A percentile compares a stretch with the other conserved stretches of the same genome.
These are phyloP conservation scores for Chauna torquata DNA, from an alignment of 2,113 vertebrate species.

Conservation along the genomic window DNA sequence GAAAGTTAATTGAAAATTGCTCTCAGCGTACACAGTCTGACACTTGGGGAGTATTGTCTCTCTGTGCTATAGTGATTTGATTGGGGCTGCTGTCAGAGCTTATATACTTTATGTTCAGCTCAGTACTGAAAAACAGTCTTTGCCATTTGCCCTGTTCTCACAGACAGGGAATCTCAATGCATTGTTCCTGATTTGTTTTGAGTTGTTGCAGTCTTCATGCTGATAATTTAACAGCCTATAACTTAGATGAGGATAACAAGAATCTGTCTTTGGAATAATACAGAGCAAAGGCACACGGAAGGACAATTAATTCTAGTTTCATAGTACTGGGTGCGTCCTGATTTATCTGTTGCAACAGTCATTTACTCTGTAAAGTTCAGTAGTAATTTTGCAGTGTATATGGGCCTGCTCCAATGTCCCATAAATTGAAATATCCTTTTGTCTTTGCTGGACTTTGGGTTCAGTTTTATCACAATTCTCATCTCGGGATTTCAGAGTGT, in stretches of 20 bases:
- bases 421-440: not conserved
- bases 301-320: slow-evolving; percentile 15
- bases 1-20: slow-evolving; percentile 41
- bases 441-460: not conserved
- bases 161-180: not conserved
- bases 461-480: not conserved
- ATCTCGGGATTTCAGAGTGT: not conserved
- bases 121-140: not conserved
- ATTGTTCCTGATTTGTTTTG: slow-evolving; percentile 52
- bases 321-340: not conserved
- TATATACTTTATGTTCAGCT: slow-evolving; percentile 42
- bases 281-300: not conserved
- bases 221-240: slow-evolving; percentile 14
- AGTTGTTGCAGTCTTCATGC: not conserved
- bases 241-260: not conserved
- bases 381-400: not conserved
- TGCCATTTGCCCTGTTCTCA: slow-evolving; percentile 34
- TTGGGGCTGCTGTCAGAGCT: slow-evolving; percentile 61
- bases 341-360: slow-evolving; percentile 15
- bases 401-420: not conserved
- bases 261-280: not conserved
- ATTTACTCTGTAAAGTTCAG: not conserved
- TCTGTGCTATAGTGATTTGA: not conserved
- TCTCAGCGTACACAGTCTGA: not conserved
- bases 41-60: slow-evolving; percentile 13